Evolutionary conservation across 2,113 vertebrate genomes (phyloP).

Genomic region (Aythya baeri): DNA sequence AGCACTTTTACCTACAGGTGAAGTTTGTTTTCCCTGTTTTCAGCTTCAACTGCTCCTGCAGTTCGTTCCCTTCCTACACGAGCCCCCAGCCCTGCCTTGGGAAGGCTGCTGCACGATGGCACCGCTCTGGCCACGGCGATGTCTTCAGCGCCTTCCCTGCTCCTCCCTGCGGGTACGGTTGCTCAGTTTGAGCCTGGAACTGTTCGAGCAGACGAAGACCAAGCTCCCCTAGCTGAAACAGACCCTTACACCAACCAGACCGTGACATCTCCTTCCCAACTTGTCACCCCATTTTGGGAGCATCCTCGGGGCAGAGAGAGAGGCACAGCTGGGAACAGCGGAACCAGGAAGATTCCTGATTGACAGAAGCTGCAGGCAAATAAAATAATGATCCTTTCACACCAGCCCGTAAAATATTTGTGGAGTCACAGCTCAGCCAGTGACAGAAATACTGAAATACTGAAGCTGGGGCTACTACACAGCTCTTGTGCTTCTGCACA

Average conservation of each 20-base stretch:
- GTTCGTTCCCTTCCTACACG: neutral
- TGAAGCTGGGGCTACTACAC: neutral
- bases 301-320: neutral
- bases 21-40: neutral
- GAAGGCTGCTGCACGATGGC: neutral
- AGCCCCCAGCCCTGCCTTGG: neutral
- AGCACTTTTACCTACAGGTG: neutral
- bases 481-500: neutral
- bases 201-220: neutral
- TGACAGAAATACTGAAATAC: fast-evolving
- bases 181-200: neutral
- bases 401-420: neutral
- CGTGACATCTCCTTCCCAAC: neutral
- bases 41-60: neutral
- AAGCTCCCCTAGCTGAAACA: neutral
- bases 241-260: neutral
- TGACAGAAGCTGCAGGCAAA: fast-evolving
- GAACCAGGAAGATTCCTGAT: neutral
- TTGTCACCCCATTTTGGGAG: neutral
- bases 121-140: neutral
- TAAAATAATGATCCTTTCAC: neutral
- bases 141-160: neutral
- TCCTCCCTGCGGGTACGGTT: neutral
- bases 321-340: neutral
- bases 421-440: neutral